Base-by-base conservation (phyloP, 2,888 invertebrate species). In the Pomacea canaliculata region DNA sequence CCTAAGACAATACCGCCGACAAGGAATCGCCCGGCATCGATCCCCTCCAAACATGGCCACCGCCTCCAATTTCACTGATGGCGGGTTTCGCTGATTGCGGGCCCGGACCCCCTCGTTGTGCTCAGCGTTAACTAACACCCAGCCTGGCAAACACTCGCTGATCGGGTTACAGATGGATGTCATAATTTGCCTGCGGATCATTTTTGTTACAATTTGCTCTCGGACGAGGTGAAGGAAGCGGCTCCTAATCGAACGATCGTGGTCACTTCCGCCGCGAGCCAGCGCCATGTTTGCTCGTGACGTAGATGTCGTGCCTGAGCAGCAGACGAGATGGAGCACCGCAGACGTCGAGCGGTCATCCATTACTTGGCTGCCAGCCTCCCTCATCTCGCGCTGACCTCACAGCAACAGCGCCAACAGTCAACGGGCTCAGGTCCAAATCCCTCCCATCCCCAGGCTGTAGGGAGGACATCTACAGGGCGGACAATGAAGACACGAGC, bases 51-150 rank as follows among this genome's bases (percentile, higher is more conserved):
- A 66, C 72, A 66, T 51, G 66, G 37, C n/a, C 51, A 49, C 27
- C 56, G 23, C 65, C 72, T 73, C 72, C 66, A 56, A 19, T 73
- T 73, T 73, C 72, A 37, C 66, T 73, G 65, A 66, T 73, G 66
- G 72, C 72, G 10, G 49, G 49, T 46, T n/a, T 27, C 63, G 27
- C 63, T 63, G 63, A 63, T 63, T 63, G 63, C 63, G n/a, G 63
- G 63, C 10, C 63, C 63, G 7, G 27, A 12, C 63, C 63, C n/a
- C 23, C 27, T 27, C 10, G n/a, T 27, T 18, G 10, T 5, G 63
- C 63, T 63, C 27, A 23, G 23, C 7, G n/a, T 63, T 63, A 63
- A 18, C 63, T 63, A 23, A 63, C 63, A 27, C 63, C 63, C 23
- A 63, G 63, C n/a, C 63, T 19, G 7, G 16, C 63, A 63, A 63